A percentile compares a stretch with the other conserved stretches of the same genome.
These are phyloP conservation scores for Serilophus lunatus DNA, from an alignment of 2,113 vertebrate species.

Conservation along the genomic window DNA sequence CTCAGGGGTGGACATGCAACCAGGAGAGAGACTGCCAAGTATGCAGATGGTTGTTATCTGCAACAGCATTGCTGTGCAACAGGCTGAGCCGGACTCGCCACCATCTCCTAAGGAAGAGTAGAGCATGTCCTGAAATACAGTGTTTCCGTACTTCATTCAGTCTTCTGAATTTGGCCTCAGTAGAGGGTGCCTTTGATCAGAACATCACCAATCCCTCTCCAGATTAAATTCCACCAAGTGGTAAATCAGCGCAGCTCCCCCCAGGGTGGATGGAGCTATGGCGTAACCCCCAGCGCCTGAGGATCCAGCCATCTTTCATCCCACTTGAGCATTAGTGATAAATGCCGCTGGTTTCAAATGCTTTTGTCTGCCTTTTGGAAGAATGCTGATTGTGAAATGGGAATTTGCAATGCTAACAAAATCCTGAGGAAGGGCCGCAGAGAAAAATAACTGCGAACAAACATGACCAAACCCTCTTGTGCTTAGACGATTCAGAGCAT, in stretches of 20 bases:
- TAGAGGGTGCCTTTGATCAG: slow-evolving; percentile 10
- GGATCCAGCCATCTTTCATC: slow-evolving; percentile 14
- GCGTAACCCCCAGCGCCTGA: not conserved
- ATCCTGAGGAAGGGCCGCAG: not conserved
- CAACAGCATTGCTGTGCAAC: slow-evolving; percentile 26
- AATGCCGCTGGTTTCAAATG: not conserved
- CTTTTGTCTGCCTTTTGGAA: slow-evolving; percentile 36
- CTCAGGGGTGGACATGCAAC: slow-evolving; percentile 28
- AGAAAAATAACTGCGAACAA: not conserved
- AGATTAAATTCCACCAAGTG: not conserved
- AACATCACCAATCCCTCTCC: not conserved
- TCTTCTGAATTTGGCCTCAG: not conserved
- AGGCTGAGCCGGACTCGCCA: not conserved
- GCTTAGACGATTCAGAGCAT: not conserved
- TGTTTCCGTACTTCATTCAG: not conserved
- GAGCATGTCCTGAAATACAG: not conserved
- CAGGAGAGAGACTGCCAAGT: slow-evolving; percentile 21
- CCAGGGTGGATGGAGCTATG: not conserved
- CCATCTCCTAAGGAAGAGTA: not conserved
- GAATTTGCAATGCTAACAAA: slow-evolving; percentile 51
- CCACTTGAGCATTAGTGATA: not conserved
- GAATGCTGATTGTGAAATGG: slow-evolving; percentile 53
- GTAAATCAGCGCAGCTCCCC: not conserved
- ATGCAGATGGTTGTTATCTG: slow-evolving; percentile 61
- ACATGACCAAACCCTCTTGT: not conserved